Evolutionary conservation across 2,797 vertebrate species (phyloP).

Genomic region (Rhyacichthys aspro): DNA sequence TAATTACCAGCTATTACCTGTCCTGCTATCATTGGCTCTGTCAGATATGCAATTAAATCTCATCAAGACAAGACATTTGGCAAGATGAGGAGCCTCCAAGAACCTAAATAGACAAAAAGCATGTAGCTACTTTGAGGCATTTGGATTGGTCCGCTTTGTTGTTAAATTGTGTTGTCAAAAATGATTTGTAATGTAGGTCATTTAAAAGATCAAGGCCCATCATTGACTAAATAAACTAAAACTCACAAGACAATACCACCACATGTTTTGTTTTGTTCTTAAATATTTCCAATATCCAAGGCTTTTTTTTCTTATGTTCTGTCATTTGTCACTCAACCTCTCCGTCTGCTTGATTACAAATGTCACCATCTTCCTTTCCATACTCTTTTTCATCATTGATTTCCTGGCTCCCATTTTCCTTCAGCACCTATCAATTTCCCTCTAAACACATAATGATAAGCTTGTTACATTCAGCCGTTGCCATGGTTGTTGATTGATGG

Average conservation of each 20-base stretch:
- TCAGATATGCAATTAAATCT: conserved; percentile 63
- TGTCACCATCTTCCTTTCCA: conserved; percentile 27
- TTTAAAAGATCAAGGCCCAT: too few species aligned
- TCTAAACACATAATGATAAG: conserved; percentile 71
- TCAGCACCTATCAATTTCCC: conserved; percentile 65
- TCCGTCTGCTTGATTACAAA: conserved; percentile 25
- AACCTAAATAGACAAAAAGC: conserved; percentile 28
- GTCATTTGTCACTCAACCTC: conserved; percentile 37
- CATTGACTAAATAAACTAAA: too few species aligned
- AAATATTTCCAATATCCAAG: conserved; percentile 5
- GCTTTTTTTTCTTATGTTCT: conserved; percentile 24
- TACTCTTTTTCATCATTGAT: conserved; percentile 56
- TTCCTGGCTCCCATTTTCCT: conserved; percentile 50
- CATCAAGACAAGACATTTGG: conserved; percentile 48
- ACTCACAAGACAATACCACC: too few species aligned
- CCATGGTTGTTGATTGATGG: conserved; percentile 78
- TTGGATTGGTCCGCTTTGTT: conserved; percentile 15
- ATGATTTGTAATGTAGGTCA: too few species aligned
- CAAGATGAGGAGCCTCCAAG: conserved; percentile 43
- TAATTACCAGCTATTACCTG: conserved; percentile 74
- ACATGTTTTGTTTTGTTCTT: conserved; percentile 6
- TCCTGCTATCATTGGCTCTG: conserved; percentile 60
- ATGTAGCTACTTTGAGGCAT: conserved; percentile 3
- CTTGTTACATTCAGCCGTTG: conserved; percentile 64
- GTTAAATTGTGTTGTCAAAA: too few species aligned